Base-by-base conservation (phyloP, 2,797 vertebrate species). In the Myotis vivesi region DNA sequence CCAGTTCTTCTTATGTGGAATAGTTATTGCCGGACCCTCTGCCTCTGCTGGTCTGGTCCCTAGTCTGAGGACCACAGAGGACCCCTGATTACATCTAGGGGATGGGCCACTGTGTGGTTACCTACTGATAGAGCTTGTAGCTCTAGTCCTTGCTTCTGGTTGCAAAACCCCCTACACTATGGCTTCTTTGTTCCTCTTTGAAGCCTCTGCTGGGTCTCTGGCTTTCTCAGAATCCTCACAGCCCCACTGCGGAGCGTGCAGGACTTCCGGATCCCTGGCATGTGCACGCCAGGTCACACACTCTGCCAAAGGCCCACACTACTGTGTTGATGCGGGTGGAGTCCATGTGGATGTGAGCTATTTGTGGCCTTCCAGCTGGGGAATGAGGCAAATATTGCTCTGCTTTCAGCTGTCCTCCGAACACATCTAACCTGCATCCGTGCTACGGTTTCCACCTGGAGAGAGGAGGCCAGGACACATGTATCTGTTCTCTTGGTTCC, bases 231-330 rank as follows among this genome's bases (percentile, higher is more conserved):
- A 44, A 64, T 2, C 28, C 44, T 76, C 64, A n/a, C 6, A 30
- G 44, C 0, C 57, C 44, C 15, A 5, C 41, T 17, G 20, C 8
- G 25, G 36, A 55, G 13, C 11, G 7, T 25, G 22, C 13, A 28
- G 11, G 33, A 6, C 16, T n/a, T 62, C 38, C 0, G 0, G 44
- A 57, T n/a, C 38, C 30, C 44, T 91, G 41, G 28, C 53, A 13
- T 38, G 5, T 3, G 1, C n/a, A 4, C 8, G 4, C 7, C 20
- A 0, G 15, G 28, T 55, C 36, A 28, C 1, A 19, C 2, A 33
- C 16, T 19, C 6, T 62, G 10, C 49, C 17, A 23, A 20, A 5
- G 46, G 20, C 49, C 51, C 64, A 1, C 7, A 7, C 22, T 69
- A 19, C 41, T 7, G 20, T 3, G 11, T 28, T 25, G 46, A 13